Evolutionary conservation across 2,797 vertebrate species (phyloP).

Genomic region (Platalea minor): DNA sequence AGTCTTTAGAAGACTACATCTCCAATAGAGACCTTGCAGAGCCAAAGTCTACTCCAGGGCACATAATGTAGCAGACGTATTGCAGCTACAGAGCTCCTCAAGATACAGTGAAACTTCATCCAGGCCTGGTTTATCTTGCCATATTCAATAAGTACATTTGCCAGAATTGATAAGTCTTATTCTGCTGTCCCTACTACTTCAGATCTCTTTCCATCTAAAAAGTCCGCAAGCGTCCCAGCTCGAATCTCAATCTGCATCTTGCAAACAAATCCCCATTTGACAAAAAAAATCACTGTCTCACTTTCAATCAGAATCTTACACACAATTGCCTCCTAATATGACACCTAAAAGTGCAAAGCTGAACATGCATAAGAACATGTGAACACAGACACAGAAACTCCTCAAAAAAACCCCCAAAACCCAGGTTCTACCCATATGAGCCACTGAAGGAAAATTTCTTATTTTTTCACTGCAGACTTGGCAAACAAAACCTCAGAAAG

Average conservation of each 20-base stretch:
- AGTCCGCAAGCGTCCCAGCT: neutral
- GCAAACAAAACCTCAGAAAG: neutral
- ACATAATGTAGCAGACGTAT: neutral
- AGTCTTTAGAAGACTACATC: neutral
- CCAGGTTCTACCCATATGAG: rapidly evolving
- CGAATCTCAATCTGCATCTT: neutral
- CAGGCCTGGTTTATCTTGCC: neutral
- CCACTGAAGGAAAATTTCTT: neutral
- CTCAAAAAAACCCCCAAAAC: neutral
- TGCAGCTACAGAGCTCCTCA: neutral
- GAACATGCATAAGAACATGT: neutral
- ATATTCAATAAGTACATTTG: neutral
- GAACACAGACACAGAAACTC: neutral
- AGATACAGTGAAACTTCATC: neutral
- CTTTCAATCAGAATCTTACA: neutral
- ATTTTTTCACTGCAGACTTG: neutral
- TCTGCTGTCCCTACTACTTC: neutral
- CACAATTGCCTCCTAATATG: neutral
- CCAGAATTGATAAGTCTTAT: neutral
- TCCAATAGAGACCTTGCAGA: neutral
- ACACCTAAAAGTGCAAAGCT: neutral
- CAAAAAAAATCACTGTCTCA: neutral
- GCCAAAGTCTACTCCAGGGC: neutral
- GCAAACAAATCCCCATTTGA: neutral
- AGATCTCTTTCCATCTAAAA: neutral